phyloP scores from a whole-genome alignment of 2,113 vertebrate genomes.

The Plecotus auritus region DNA sequence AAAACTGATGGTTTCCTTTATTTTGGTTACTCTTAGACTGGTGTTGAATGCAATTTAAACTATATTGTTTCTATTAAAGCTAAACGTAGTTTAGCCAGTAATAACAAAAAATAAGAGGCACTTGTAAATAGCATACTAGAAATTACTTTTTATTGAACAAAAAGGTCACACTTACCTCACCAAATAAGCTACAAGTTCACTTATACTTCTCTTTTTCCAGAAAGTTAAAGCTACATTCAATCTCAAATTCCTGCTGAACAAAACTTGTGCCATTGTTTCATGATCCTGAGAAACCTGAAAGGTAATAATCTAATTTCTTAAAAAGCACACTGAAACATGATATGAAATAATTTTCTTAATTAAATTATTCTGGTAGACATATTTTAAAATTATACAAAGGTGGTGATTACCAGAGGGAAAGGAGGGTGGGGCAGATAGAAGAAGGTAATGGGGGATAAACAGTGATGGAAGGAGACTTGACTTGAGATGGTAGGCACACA shows the following conservation, averaged over 20 bases:
- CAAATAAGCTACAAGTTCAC: slow-evolving; percentile 92
- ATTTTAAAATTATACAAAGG: slow-evolving; percentile 47
- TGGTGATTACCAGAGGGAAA: neutral
- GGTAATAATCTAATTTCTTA: slow-evolving; percentile 37
- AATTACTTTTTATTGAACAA: slow-evolving; percentile 45
- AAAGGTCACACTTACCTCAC: slow-evolving; percentile 84
- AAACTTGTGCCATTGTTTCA: slow-evolving; percentile 88
- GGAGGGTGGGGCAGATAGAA: neutral
- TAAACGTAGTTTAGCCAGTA: neutral
- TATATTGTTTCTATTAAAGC: neutral
- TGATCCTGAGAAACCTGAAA: slow-evolving; percentile 91
- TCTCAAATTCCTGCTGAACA: slow-evolving; percentile 92
- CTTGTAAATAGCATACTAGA: neutral
- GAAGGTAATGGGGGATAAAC: neutral
- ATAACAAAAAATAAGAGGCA: neutral
- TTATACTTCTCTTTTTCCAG: slow-evolving; percentile 91
- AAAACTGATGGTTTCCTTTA: slow-evolving; percentile 30
- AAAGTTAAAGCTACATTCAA: slow-evolving; percentile 93
- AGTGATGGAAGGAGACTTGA: neutral
- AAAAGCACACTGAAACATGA: slow-evolving; percentile 9
- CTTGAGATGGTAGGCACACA: neutral
- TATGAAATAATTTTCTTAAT: slow-evolving; percentile 1
- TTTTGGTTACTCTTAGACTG: slow-evolving; percentile 7
- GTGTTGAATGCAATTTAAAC: slow-evolving; percentile 7
- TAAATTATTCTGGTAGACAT: neutral